Base-by-base conservation (phyloP, 2,888 invertebrate genomes). In the Synanthedon myopaeformis region DNA sequence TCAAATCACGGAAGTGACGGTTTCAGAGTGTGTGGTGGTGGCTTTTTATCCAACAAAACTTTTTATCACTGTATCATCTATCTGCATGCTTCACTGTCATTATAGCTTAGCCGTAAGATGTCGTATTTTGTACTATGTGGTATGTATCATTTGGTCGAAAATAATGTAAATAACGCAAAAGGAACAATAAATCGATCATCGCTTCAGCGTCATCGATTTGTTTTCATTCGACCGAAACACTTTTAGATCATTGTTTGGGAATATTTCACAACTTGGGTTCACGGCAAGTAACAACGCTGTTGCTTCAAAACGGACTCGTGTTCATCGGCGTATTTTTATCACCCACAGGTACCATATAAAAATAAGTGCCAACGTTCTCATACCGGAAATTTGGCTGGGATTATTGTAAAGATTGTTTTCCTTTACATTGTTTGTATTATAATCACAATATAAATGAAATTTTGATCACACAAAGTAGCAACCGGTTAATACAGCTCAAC, bases 11-110 rank as follows among this genome's bases (percentile, higher is more conserved):
- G 85, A 86, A 85, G 85, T 82, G 65, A 77, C 79, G 86, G 85
- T 87, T 81, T 80, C 10, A 84, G 86, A 87, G 86, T 87, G 86
- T 87, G 86, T 87, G 86, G 86, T 87, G 86, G 84, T 85, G 85
- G 85, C 84, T 85, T 83, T 76, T 83, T 76, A 79, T 72, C 74
- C 70, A 74, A 78, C 67, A 35, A 68, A 72, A 64, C 65, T 67
- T 71, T 70, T 70, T 71, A 68, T 80, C 83, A 82, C 83, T 73
- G 70, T 76, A 77, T 83, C 82, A 86, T 86, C 76, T 35, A 35
- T 86, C 76, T 86, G 85, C 86, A 86, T 87, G 85, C 82, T 78
- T 80, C 76, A 78, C 83, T 76, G 74, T 66, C 70, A 69, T 72
- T 71, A 79, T 75, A 79, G 83, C 81, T 79, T 80, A 81, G 79